Evolutionary conservation across 2,113 vertebrate species (phyloP).

Genomic region (Nycticebus coucang): DNA sequence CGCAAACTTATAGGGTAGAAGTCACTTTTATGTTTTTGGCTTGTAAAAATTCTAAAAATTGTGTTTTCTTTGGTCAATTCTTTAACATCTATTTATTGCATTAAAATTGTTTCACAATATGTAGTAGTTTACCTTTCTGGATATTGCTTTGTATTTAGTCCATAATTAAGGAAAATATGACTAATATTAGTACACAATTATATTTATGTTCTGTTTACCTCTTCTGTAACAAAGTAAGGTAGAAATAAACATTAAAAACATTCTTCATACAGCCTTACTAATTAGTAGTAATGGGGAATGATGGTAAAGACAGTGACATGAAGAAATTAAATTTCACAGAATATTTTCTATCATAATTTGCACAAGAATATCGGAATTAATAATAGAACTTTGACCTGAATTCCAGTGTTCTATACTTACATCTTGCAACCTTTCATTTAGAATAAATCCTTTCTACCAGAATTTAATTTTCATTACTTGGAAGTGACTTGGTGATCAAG

Average conservation of each 20-base stretch:
- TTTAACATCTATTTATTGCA: background rate
- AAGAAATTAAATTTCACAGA: constrained; percentile 32
- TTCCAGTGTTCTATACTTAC: background rate
- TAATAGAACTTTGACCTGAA: background rate
- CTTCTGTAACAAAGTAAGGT: constrained; percentile 32
- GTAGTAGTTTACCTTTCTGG: background rate
- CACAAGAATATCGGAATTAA: background rate
- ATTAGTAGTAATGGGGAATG: background rate
- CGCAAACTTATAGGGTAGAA: background rate
- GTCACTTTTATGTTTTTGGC: too few relatives aligned
- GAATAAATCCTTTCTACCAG: constrained; percentile 8
- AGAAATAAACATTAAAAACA: background rate
- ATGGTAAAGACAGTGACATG: background rate
- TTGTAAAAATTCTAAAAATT: background rate
- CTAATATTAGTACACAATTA: constrained; percentile 8
- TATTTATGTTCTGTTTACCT: background rate
- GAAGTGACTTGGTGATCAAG: background rate
- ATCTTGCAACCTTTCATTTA: constrained; percentile 5
- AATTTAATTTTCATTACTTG: constrained; percentile 36
- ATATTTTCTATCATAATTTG: background rate
- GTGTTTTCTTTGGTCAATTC: background rate
- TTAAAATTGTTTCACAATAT: constrained; percentile 20
- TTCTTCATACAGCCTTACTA: background rate
- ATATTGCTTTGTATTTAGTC: constrained; percentile 39
- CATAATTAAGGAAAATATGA: background rate